Conservation (phyloP, 1,140 invertebrate genomes). For the Papilio machaon region DNA sequence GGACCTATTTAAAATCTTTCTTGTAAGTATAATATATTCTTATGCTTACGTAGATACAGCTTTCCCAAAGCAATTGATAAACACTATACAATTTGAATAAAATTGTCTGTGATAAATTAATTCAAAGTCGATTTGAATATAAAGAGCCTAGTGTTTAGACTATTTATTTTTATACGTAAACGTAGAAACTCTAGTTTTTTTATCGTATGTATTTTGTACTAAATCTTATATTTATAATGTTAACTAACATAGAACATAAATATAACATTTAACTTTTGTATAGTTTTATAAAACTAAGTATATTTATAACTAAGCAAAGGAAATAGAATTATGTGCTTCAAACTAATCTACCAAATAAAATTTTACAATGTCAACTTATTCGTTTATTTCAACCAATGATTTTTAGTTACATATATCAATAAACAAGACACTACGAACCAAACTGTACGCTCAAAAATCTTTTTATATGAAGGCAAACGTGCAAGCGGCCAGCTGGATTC, state of each 20-base stretch:
- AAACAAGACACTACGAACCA: no score
- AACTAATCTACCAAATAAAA: conserved; percentile 33
- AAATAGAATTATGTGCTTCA: conserved; percentile 22
- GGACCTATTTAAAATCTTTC: neutral
- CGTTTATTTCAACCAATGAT: neutral
- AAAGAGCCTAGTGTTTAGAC: conserved; percentile 30
- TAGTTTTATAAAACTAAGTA: conserved; percentile 14
- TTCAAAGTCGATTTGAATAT: conserved; percentile 44
- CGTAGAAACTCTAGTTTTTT: neutral
- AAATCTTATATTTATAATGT: conserved; percentile 15
- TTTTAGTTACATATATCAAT: no score
- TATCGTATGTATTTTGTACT: conserved; percentile 26
- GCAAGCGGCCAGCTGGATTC: no score
- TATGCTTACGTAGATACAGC: neutral
- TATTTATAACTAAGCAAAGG: conserved; percentile 2
- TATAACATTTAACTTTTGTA: neutral
- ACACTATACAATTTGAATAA: conserved; percentile 46
- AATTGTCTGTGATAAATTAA: conserved; percentile 62
- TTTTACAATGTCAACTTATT: neutral
- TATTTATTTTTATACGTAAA: conserved; percentile 50
- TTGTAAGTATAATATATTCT: neutral
- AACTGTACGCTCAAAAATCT: no score
- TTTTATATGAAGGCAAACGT: no score
- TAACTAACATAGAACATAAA: neutral
- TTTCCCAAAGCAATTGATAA: neutral